Evolutionary conservation across 2,113 vertebrate species (phyloP).

Genomic region (Crotalus tigris): DNA sequence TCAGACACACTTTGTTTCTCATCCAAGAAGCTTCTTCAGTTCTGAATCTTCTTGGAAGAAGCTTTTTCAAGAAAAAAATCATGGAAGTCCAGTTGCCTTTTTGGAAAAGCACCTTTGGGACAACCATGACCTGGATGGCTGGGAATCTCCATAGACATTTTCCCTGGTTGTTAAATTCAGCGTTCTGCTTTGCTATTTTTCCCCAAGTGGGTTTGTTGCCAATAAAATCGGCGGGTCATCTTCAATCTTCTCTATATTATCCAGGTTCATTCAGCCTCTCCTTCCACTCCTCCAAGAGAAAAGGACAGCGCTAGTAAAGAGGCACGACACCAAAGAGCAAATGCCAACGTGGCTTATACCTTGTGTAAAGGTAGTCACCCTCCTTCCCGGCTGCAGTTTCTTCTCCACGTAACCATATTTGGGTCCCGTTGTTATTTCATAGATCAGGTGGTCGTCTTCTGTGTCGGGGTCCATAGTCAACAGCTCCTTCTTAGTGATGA

Average conservation of each 20-base stretch:
- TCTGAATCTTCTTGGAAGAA: too few species aligned
- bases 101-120: too few species aligned
- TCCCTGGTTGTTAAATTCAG: not conserved
- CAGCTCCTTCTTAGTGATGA: conserved; percentile 95
- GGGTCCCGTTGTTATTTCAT: conserved; percentile 80
- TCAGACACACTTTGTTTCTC: not conserved
- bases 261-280: too few species aligned
- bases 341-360: conserved; percentile 65
- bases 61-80: too few species aligned
- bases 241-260: not conserved
- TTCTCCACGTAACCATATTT: conserved; percentile 86
- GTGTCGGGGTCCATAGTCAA: conserved; percentile 91
- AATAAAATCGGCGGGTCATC: not conserved
- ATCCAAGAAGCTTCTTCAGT: too few species aligned
- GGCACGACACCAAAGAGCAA: not conserved
- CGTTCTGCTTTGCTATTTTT: not conserved
- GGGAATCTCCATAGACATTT: too few species aligned
- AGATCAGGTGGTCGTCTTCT: conserved; percentile 83
- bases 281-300: too few species aligned
- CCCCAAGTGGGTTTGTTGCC: too few species aligned
- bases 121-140: too few species aligned
- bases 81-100: too few species aligned
- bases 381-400: conserved; percentile 79
- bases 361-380: conserved; percentile 82
- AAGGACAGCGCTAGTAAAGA: not conserved